These are phyloP conservation scores for Xenentodon cancila DNA, from an alignment of 2,797 vertebrate species.

Conservation along the genomic window DNA sequence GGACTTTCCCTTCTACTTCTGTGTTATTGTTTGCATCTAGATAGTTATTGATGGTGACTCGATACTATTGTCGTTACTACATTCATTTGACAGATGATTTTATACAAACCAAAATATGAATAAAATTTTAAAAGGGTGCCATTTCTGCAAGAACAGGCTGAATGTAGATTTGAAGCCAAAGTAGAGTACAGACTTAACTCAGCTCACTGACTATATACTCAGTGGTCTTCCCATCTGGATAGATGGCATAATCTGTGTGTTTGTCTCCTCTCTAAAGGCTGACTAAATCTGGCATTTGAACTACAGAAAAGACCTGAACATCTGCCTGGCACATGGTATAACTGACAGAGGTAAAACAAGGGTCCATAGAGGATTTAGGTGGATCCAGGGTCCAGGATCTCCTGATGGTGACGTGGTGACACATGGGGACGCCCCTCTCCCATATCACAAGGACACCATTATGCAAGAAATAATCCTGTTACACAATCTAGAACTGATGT, in stretches of 20 bases:
- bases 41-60: constrained; percentile 24
- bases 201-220: constrained; percentile 38
- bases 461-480: constrained; percentile 68
- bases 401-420: constrained; percentile 19
- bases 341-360: constrained; percentile 20
- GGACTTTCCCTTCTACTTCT: constrained; percentile 35
- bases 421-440: constrained; percentile 34
- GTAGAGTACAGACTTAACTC: constrained; percentile 25
- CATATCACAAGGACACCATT: constrained; percentile 36
- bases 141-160: constrained; percentile 13
- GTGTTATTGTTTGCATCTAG: constrained; percentile 25
- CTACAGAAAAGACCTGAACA: constrained; percentile 38
- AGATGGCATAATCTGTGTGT: constrained; percentile 63
- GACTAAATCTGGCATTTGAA: constrained; percentile 65
- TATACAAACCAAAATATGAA: background rate
- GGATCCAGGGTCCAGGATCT: constrained; percentile 28
- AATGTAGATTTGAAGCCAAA: constrained; percentile 33
- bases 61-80: background rate
- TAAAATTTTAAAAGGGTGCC: background rate
- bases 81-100: background rate
- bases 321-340: constrained; percentile 43
- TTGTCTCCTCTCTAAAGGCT: constrained; percentile 41
- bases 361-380: constrained; percentile 41
- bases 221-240: constrained; percentile 61
- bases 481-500: constrained; percentile 53